Base-by-base conservation (phyloP, 2,888 invertebrate genomes). In the Drosophila acutilabella region DNA sequence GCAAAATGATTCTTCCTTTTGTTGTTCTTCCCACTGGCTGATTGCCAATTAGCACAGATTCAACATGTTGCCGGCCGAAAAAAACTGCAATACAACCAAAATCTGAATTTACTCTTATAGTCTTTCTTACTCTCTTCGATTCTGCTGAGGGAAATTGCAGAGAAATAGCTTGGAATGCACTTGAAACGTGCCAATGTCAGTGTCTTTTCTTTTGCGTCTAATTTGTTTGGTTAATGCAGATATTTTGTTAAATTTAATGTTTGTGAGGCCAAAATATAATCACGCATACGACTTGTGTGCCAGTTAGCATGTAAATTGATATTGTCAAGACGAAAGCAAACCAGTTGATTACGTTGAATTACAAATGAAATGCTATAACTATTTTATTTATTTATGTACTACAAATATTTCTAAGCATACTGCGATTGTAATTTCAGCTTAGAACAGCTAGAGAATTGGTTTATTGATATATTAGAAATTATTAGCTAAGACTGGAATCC, bases 1-100 rank as follows among this genome's bases (percentile, higher is more conserved):
- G 16, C 38, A 33, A 50, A 68, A 51, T 11, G 40, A 13, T 47
- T 57, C 42, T n/a, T 47, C 23, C n/a, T 56, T 62, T 2, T 72
- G 61, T 42, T 51, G 38, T 14, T 58, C 44, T 33, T 44, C 38
- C 40, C 53, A 33, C 58, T 88, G 82, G 77, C 79, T 62, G 45
- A 8, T 47, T 67, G 77, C 74, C 82, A 88, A 81, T 74, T 77
- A 83, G 58, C 54, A 57, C 51, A 62, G 42, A 60, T 18, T 56
- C 72, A 77, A 68, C 88, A 83, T 85, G 65, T 69, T 79, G 86
- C 64, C 48, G 56, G 47, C 65, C 54, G 41, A 60, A 48, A 52
- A 52, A 54, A 56, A 57, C 83, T 83, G 88, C 48, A 82, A 84
- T 18, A 42, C 8, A 58, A 47, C 8, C 51, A 36, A 36, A 73